A percentile compares a stretch with the other conserved stretches of the same genome.
Conservation (phyloP, 2,888 invertebrate species). For the Acrobasis repandana region DNA sequence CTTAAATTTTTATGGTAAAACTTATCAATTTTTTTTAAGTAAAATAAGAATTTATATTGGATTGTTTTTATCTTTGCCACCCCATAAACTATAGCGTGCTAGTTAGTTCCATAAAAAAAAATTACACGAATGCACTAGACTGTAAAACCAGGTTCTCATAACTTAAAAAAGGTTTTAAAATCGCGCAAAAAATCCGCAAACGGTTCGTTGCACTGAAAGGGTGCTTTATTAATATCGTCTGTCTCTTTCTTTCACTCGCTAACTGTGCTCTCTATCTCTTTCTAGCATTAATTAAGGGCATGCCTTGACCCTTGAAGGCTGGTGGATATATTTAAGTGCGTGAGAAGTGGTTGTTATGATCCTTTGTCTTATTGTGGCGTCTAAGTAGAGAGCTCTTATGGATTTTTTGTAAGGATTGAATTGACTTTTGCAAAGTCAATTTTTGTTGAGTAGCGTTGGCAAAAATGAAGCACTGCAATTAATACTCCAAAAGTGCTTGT, state of each 20-base stretch:
- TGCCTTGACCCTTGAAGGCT: slow-evolving; percentile 67
- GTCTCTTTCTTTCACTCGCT: slow-evolving; percentile 45
- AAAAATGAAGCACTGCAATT: slow-evolving; percentile 15
- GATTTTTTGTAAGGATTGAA: slow-evolving; percentile 43
- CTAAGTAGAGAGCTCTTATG: slow-evolving; percentile 57
- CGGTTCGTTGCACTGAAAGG: slow-evolving; percentile 64
- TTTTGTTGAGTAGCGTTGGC: slow-evolving; percentile 31
- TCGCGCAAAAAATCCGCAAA: slow-evolving; percentile 68
- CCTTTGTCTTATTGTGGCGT: slow-evolving; percentile 69
- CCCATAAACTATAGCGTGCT: slow-evolving; percentile 19
- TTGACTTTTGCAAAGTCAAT: slow-evolving; percentile 52
- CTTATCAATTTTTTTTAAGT: too few relatives aligned
- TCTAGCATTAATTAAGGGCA: slow-evolving; percentile 69
- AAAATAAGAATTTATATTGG: too few relatives aligned
- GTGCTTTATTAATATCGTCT: slow-evolving; percentile 64
- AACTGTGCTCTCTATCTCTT: slow-evolving; percentile 41
- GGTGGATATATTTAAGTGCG: slow-evolving; percentile 59
- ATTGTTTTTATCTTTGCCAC: not conserved
- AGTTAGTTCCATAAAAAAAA: slow-evolving; percentile 32
- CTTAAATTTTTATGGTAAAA: too few relatives aligned
- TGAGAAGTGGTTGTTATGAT: slow-evolving; percentile 72
- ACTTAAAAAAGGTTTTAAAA: slow-evolving; percentile 46
- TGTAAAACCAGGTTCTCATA: slow-evolving; percentile 62
- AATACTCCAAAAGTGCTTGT: not conserved
- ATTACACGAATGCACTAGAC: slow-evolving; percentile 55